These are phyloP conservation scores for Drosophila repleta DNA, from an alignment of 1,140 invertebrate species.

Conservation along the genomic window DNA sequence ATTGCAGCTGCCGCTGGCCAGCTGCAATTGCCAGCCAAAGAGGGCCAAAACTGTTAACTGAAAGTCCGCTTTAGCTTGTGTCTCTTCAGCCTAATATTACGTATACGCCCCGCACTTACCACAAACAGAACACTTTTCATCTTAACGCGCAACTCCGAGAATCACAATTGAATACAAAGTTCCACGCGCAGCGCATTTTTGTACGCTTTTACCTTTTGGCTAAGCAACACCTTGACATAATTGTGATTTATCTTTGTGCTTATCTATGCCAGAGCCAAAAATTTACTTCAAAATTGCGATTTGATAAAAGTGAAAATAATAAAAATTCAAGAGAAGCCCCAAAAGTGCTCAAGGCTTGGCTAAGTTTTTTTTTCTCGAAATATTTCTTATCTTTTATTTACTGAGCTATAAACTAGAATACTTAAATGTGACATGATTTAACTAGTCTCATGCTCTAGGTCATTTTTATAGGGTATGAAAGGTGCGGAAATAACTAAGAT, in stretches of 20 bases:
- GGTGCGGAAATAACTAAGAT: no score
- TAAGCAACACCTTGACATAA: slow-evolving; percentile 25
- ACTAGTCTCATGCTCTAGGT: no score
- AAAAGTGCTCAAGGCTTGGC: background rate
- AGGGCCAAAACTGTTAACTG: slow-evolving; percentile 18
- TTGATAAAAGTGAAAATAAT: slow-evolving; percentile 3
- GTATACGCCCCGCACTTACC: slow-evolving; percentile 8
- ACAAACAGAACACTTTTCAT: slow-evolving; percentile 1
- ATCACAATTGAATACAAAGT: no score
- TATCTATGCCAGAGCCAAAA: slow-evolving; percentile 11
- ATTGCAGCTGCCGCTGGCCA: slow-evolving; percentile 51
- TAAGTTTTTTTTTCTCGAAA: background rate
- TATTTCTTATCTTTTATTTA: background rate
- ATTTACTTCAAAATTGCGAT: slow-evolving; percentile 20
- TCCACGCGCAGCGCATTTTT: slow-evolving; percentile 1
- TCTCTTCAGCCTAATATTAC: background rate
- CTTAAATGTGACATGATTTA: no score
- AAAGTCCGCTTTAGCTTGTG: background rate
- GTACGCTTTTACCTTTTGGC: background rate
- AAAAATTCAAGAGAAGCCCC: background rate
- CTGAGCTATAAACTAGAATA: background rate
- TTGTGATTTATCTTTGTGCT: slow-evolving; percentile 1
- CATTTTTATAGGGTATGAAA: no score
- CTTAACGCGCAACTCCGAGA: background rate
- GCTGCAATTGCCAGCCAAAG: slow-evolving; percentile 17